Base-by-base conservation (phyloP, 2,113 vertebrate genomes). In the Pionites leucogaster region DNA sequence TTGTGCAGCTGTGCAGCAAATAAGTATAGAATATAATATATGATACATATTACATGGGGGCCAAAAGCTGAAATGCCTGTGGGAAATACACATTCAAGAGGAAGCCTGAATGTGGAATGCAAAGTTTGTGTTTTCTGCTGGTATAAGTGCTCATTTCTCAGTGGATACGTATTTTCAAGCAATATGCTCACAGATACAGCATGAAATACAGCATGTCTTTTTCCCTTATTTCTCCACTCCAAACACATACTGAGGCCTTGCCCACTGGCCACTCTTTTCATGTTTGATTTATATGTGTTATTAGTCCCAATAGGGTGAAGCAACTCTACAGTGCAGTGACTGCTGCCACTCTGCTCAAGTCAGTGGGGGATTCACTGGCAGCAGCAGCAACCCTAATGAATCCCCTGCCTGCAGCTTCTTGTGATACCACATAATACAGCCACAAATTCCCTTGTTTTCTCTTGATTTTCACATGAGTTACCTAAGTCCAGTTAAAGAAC, bases 1-100 rank as follows among this genome's bases (percentile, higher is more conserved):
- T 93, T 85, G 52, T 75, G 57, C 84, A 95, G 81, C 70, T 93
- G 59, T 49, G n/a, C 41, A 65, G 53, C 35, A 91, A 69, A 13
- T 52, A 78, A 84, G 16, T 37, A 19, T 7, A 49, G 25, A 83
- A 65, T 78, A 82, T 47, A 68, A 84, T 79, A 46, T 59, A 79
- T 28, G 27, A 53, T 44, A 57, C 19, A 65, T 71, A 41, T 18
- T 70, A 67, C 19, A 35, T 17, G 20, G 46, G 17, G 9, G 23
- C 37, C 29, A 62, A 82, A 92, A 89, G 10, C 79, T 87, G 44
- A 84, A 57, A 47, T 29, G 49, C 39, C 49, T 76, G 13, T 13
- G 31, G 33, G 17, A 93, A 92, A 53, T 27, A 20, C 19, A 12
- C 6, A 29, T 63, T 88, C 55, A 71, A 24, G 28, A 67, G 42